These are phyloP conservation scores for Drosophila subobscura DNA, from an alignment of 1,140 invertebrate species.

Conservation along the genomic window DNA sequence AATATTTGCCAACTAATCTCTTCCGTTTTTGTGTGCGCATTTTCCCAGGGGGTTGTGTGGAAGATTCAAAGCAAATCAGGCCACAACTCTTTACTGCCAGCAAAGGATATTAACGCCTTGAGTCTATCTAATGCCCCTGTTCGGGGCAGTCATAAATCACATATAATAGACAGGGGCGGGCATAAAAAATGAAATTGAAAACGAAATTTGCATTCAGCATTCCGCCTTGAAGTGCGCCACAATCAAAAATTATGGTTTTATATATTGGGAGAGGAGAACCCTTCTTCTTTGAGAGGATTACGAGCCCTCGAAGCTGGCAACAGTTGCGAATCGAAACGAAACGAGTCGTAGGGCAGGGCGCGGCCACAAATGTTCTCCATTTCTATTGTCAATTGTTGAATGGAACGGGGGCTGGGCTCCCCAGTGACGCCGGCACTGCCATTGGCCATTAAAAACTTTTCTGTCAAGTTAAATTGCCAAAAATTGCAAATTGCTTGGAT, in stretches of 20 bases:
- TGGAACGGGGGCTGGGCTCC: constrained; percentile 13
- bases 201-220: constrained; percentile 55
- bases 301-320: constrained; percentile 50
- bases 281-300: constrained; percentile 41
- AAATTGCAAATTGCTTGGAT: constrained; percentile 83
- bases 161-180: constrained; percentile 39
- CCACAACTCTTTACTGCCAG: constrained; percentile 52
- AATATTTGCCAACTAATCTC: constrained; percentile 51
- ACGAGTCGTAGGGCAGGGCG: background rate
- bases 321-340: constrained; percentile 73
- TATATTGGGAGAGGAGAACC: constrained; percentile 36
- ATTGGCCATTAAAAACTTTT: constrained; percentile 75
- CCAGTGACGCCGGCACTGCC: constrained; percentile 11
- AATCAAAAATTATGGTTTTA: constrained; percentile 74
- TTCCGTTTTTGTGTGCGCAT: constrained; percentile 7
- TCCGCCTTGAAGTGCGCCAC: constrained; percentile 65
- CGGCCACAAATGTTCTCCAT: constrained; percentile 61
- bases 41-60: constrained; percentile 30
- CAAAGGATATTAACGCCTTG: constrained; percentile 70
- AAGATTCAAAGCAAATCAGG: constrained; percentile 75
- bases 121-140: constrained; percentile 55
- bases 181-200: constrained; percentile 64
- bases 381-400: constrained; percentile 49
- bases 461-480: constrained; percentile 82
- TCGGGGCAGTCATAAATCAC: constrained; percentile 60